Conservation (phyloP, 2,888 invertebrate species). For the Sipha maydis region DNA sequence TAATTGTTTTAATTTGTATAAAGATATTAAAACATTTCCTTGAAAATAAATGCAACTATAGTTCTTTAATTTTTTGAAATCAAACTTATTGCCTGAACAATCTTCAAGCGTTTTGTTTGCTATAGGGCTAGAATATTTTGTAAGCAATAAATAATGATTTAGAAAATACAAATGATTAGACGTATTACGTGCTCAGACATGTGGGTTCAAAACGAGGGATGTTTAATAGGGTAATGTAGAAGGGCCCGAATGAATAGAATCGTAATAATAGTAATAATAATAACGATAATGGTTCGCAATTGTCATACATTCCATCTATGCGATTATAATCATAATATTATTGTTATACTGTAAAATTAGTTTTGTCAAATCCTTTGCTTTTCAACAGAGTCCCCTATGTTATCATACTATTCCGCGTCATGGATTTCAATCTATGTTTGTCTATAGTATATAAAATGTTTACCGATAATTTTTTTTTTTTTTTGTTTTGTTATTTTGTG, state of each 20-base stretch:
- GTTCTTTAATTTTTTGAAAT: neutral
- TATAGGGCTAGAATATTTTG: neutral
- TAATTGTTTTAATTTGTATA: neutral
- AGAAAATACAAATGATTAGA: neutral
- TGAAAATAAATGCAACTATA: neutral
- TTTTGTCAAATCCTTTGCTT: constrained; percentile 14
- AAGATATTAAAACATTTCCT: neutral
- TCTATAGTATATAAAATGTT: constrained; percentile 18
- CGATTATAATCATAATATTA: constrained; percentile 37
- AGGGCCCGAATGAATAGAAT: constrained; percentile 25
- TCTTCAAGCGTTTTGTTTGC: neutral
- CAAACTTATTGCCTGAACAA: neutral
- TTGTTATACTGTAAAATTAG: constrained; percentile 11
- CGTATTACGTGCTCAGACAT: neutral
- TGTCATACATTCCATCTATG: neutral
- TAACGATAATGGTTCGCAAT: constrained; percentile 11
- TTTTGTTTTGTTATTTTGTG: neutral
- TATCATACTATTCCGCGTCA: neutral
- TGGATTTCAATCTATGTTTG: neutral
- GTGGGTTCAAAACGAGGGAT: neutral
- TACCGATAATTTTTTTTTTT: neutral
- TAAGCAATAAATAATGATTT: neutral
- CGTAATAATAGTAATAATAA: constrained; percentile 30
- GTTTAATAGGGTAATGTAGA: neutral
- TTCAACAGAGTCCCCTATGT: neutral